These are phyloP conservation scores for Apodemus sylvaticus DNA, from an alignment of 2,113 vertebrate species.

Conservation along the genomic window DNA sequence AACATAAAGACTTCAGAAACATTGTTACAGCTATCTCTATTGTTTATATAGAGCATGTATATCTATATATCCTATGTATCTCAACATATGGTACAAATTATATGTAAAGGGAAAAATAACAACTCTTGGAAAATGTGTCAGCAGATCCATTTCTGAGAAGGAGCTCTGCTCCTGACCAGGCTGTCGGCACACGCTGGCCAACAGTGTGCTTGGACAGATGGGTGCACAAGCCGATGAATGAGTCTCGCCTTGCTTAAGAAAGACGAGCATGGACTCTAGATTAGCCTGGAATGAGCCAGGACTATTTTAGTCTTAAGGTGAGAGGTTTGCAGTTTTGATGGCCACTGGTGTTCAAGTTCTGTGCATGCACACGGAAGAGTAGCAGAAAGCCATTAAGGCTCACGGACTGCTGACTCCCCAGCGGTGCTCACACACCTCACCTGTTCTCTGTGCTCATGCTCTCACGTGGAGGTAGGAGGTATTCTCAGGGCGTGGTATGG, in stretches of 20 bases:
- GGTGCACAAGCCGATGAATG: neutral
- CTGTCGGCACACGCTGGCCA: neutral
- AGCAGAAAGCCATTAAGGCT: neutral
- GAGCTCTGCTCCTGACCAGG: neutral
- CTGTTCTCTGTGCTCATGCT: constrained; percentile 21
- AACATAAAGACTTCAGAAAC: neutral
- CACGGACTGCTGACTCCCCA: neutral
- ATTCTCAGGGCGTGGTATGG: constrained; percentile 27
- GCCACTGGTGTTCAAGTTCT: neutral
- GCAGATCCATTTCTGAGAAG: constrained; percentile 12
- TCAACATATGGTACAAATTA: neutral
- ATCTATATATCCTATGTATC: neutral
- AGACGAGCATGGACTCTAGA: neutral
- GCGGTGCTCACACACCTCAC: constrained; percentile 22
- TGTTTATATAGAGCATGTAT: neutral
- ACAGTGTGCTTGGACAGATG: neutral
- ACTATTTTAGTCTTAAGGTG: neutral
- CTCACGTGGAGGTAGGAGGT: constrained; percentile 34
- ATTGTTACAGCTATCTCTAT: neutral
- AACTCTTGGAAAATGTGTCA: neutral
- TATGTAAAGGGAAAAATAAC: neutral
- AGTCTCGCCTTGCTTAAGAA: neutral
- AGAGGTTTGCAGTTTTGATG: constrained; percentile 3
- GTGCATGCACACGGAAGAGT: neutral
- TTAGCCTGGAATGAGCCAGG: neutral